Evolutionary conservation across 1,140 invertebrate genomes (phyloP).

Genomic region (Cyclargus thomasi): DNA sequence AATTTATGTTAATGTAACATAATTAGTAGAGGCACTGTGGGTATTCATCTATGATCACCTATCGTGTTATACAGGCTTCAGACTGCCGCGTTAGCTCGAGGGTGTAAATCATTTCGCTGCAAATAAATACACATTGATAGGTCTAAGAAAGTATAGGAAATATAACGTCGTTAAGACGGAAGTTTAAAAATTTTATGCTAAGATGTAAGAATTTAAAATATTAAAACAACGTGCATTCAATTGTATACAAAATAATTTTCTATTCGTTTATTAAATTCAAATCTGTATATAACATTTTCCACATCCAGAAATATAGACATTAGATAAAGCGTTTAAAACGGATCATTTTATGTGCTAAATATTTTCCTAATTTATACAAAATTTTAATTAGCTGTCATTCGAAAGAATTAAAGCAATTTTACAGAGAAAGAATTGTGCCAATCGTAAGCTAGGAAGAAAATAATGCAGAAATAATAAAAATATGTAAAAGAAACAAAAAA

Average conservation of each 20-base stretch:
- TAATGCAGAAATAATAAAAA: background rate
- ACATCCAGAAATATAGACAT: too few relatives aligned
- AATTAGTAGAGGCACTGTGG: conserved; percentile 76
- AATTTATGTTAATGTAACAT: conserved; percentile 77
- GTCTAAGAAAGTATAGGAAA: background rate
- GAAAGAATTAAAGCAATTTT: conserved; percentile 9
- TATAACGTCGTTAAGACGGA: too few relatives aligned
- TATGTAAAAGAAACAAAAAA: background rate
- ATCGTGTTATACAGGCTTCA: conserved; percentile 30
- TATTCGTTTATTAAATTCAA: background rate
- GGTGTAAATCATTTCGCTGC: background rate
- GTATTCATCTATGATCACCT: conserved; percentile 65
- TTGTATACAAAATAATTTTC: background rate
- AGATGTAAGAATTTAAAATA: too few relatives aligned
- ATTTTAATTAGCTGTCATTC: background rate
- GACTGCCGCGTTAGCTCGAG: conserved; percentile 6
- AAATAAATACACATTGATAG: conserved; percentile 7
- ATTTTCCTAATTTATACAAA: too few relatives aligned
- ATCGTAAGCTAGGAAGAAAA: background rate
- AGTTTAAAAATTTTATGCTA: too few relatives aligned
- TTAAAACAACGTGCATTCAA: background rate
- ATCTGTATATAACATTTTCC: too few relatives aligned
- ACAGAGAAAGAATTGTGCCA: conserved; percentile 5
- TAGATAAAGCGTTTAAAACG: too few relatives aligned
- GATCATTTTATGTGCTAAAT: too few relatives aligned